Evolutionary conservation across 1,140 invertebrate species (phyloP).

Genomic region (Leptonema lineaticorne): DNA sequence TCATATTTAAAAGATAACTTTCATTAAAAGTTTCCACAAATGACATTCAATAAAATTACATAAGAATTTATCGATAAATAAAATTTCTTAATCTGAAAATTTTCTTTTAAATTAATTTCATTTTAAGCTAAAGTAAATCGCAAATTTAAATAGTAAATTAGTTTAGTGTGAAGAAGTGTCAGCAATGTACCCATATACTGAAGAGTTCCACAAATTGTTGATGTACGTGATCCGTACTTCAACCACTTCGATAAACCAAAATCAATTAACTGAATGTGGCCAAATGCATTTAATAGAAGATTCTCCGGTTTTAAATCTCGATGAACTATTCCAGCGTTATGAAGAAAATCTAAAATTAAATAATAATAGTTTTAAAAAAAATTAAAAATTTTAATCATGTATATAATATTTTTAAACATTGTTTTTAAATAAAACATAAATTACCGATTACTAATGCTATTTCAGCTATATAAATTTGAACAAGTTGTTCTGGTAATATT

Average conservation of each 20-base stretch:
- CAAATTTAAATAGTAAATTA: too few species aligned
- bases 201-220: slow-evolving; percentile 87
- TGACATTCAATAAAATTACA: too few species aligned
- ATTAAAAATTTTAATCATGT: slow-evolving; percentile 9
- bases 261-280: slow-evolving; percentile 82
- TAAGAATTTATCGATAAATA: too few species aligned
- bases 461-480: slow-evolving; percentile 80
- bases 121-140: too few species aligned
- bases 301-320: slow-evolving; percentile 91
- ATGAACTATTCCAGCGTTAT: slow-evolving; percentile 88
- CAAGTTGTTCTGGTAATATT: slow-evolving; percentile 72
- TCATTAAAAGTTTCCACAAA: too few species aligned
- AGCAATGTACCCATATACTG: slow-evolving; percentile 93
- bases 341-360: slow-evolving; percentile 79
- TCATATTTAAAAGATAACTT: too few species aligned
- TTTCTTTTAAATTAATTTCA: too few species aligned
- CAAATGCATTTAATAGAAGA: slow-evolving; percentile 77
- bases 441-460: slow-evolving; percentile 81
- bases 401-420: slow-evolving; percentile 19
- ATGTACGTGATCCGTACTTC: slow-evolving; percentile 69
- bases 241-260: slow-evolving; percentile 95
- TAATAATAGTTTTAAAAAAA: slow-evolving; percentile 14
- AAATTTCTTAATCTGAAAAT: too few species aligned
- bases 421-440: not conserved
- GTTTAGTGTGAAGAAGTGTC: too few species aligned